Evolutionary conservation across 2,888 invertebrate genomes (phyloP), one percentile per base, ranked within the genome.

Genomic region (Lasioglossum marginatum): DNA sequence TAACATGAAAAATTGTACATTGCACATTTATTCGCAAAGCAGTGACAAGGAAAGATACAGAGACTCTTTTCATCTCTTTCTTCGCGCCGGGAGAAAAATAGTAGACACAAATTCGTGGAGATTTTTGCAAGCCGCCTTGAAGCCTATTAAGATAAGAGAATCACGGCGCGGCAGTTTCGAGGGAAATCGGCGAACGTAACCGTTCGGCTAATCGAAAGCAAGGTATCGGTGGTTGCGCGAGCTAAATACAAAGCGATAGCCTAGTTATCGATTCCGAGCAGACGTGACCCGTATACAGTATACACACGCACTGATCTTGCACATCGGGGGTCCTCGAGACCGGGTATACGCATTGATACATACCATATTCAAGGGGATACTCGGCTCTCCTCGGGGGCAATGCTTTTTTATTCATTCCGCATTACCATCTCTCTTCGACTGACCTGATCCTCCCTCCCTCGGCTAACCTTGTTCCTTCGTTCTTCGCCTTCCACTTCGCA

Each of bases 401-500:
- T 79, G 76, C 86, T 81, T 90, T 88, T 88, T 89, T 85, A 87
- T 85, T 88, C 85, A 82, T 85, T 74, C 81, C 89, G 79, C 80
- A 86, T 86, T 81, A 86, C 79, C 79, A 77, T 78, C 70, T 66
- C 45, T 72, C 78, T 68, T n/a, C 48, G 43, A 37, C 43, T 45
- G 27, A 34, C n/a, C 34, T 31, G 76, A 52, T 75, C 77, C 45
- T 74, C 60, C 77, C 52, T 43, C 75, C 34, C 68, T 19, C 27
- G 48, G 34, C 40, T 34, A 48, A 31, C 52, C 81, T 43, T 77
- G 72, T 31, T 81, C 85, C 48, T 66, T 60, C 81, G 83, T 88
- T 80, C 83, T 85, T 90, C 87, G 88, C 84, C 89, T 90, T 91
- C 90, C 90, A 91, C 90, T 92, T 91, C 86, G 90, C 88, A 89